Percentiles rank a stretch among this genome's conserved stretches.
Evolutionary conservation across 1,140 invertebrate species (phyloP).

Genomic region (Aphis gossypii): DNA sequence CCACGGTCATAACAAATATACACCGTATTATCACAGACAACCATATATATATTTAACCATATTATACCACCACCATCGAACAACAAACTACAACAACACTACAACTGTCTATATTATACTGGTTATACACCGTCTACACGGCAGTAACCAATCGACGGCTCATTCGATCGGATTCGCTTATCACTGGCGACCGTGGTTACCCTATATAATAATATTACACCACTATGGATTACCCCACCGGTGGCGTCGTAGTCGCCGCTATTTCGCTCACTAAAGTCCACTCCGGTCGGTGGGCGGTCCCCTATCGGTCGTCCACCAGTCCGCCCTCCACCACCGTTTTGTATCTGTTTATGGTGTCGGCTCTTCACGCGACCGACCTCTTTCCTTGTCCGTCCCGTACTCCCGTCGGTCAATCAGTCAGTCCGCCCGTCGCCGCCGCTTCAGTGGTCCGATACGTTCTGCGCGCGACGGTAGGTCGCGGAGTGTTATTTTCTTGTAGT

Average conservation of each 20-base stretch:
- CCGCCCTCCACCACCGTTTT: neutral
- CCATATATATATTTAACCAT: no score
- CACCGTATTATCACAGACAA: no score
- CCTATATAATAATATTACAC: neutral
- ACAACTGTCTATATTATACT: no score
- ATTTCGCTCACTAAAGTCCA: neutral
- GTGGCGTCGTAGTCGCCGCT: neutral
- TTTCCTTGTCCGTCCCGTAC: neutral
- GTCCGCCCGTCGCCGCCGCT: neutral
- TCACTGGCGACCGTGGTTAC: neutral
- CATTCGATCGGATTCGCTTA: neutral
- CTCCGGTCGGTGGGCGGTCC: neutral
- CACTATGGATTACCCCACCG: neutral
- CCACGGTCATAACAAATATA: no score
- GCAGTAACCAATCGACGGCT: neutral
- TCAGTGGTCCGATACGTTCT: neutral
- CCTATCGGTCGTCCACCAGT: neutral
- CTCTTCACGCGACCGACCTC: neutral
- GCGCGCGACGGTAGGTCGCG: neutral
- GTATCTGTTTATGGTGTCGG: neutral
- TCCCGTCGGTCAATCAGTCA: neutral
- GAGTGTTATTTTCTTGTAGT: no score
- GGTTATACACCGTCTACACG: neutral
- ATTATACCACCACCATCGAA: no score
- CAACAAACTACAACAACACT: neutral